These are phyloP conservation scores for Ammospiza maritima DNA, from an alignment of 2,797 vertebrate species.

Conservation along the genomic window DNA sequence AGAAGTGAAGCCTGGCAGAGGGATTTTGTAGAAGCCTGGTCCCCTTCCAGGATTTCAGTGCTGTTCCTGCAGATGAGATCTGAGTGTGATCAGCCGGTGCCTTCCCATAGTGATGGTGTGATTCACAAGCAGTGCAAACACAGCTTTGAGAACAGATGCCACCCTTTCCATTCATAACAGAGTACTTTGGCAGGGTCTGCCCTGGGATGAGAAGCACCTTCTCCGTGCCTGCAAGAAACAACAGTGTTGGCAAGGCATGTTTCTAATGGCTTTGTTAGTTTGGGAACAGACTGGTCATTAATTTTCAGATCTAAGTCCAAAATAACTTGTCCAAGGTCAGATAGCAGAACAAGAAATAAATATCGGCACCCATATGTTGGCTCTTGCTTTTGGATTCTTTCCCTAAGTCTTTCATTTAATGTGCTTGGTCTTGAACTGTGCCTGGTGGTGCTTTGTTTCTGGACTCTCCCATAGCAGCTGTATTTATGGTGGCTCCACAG, in stretches of 20 bases:
- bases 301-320: not conserved
- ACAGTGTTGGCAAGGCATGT: not conserved
- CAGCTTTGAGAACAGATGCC: constrained; percentile 49
- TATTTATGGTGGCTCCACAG: constrained; percentile 27
- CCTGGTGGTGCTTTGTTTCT: not conserved
- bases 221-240: not conserved
- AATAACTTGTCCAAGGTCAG: constrained; percentile 58
- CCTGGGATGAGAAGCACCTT: not conserved
- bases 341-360: constrained; percentile 25
- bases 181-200: constrained; percentile 25
- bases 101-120: not conserved
- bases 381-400: constrained; percentile 8
- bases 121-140: constrained; percentile 51
- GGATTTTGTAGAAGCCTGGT: not conserved
- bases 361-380: not conserved
- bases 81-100: not conserved
- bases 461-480: not conserved
- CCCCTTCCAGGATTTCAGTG: not conserved
- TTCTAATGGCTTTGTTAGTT: constrained; percentile 1
- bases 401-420: constrained; percentile 15
- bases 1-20: not conserved
- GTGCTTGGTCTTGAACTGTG: constrained; percentile 17
- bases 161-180: constrained; percentile 2
- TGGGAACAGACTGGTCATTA: constrained; percentile 7
- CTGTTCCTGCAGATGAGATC: not conserved